These are phyloP conservation scores for Saccopteryx leptura DNA, from an alignment of 2,113 vertebrate species.

Conservation along the genomic window DNA sequence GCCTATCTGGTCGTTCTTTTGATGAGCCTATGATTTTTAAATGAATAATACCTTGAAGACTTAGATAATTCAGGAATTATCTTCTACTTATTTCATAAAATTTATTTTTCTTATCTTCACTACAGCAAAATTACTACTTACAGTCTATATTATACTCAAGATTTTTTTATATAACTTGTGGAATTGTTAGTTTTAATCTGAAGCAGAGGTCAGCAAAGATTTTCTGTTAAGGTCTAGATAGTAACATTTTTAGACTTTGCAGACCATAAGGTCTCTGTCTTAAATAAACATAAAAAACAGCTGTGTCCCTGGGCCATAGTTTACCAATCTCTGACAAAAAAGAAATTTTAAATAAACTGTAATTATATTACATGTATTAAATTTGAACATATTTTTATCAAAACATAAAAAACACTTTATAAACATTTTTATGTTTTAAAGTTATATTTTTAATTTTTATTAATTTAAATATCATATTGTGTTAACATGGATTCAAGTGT, in stretches of 20 bases:
- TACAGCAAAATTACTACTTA: conserved; percentile 11
- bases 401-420: background rate
- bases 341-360: background rate
- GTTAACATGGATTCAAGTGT: too few relatives aligned
- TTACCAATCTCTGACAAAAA: background rate
- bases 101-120: conserved; percentile 30
- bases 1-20: conserved; percentile 3
- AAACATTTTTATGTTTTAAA: background rate
- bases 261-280: background rate
- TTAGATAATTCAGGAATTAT: conserved; percentile 42
- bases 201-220: background rate
- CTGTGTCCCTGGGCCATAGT: background rate
- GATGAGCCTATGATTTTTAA: conserved; percentile 24
- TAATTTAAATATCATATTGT: too few relatives aligned
- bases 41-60: conserved; percentile 22
- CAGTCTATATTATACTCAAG: conserved; percentile 33
- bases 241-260: conserved; percentile 14
- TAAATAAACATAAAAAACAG: background rate
- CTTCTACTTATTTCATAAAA: conserved; percentile 11
- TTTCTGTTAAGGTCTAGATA: background rate
- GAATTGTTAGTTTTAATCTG: conserved; percentile 42
- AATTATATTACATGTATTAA: background rate
- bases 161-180: background rate
- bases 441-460: too few relatives aligned
- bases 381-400: background rate